A percentile compares a stretch with the other conserved stretches of the same genome.
These are phyloP conservation scores for Ceratitis capitata DNA, from an alignment of 1,140 invertebrate species.

Conservation along the genomic window DNA sequence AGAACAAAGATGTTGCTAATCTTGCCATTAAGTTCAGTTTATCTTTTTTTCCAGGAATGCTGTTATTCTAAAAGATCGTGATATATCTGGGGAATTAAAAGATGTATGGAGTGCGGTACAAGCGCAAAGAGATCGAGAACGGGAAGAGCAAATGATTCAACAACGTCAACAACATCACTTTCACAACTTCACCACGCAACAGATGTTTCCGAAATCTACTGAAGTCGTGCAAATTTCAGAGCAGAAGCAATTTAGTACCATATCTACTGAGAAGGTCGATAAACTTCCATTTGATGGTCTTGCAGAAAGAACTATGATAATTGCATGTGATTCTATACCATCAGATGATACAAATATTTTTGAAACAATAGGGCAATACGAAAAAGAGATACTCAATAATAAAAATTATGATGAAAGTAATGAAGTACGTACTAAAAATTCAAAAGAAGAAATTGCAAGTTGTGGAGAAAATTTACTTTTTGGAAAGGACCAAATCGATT, in stretches of 20 bases:
- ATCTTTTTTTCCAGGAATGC: constrained; percentile 66
- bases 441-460: neutral
- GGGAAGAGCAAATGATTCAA: constrained; percentile 64
- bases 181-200: constrained; percentile 62
- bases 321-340: too few species aligned
- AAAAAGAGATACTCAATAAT: neutral
- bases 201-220: constrained; percentile 62
- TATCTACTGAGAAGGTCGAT: neutral
- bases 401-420: neutral
- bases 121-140: constrained; percentile 71
- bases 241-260: neutral
- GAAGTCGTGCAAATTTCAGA: neutral
- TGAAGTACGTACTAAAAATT: neutral
- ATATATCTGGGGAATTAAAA: constrained; percentile 77
- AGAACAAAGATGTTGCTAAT: too few species aligned
- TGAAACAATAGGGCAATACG: neutral
- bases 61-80: constrained; percentile 73
- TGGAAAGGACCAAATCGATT: constrained; percentile 26
- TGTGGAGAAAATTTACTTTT: constrained; percentile 24
- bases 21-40: neutral
- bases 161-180: constrained; percentile 57
- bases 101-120: constrained; percentile 78
- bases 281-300: neutral
- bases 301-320: too few species aligned
- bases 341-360: neutral